Evolutionary conservation across 2,113 vertebrate species (phyloP).

Genomic region (Petaurus breviceps): DNA sequence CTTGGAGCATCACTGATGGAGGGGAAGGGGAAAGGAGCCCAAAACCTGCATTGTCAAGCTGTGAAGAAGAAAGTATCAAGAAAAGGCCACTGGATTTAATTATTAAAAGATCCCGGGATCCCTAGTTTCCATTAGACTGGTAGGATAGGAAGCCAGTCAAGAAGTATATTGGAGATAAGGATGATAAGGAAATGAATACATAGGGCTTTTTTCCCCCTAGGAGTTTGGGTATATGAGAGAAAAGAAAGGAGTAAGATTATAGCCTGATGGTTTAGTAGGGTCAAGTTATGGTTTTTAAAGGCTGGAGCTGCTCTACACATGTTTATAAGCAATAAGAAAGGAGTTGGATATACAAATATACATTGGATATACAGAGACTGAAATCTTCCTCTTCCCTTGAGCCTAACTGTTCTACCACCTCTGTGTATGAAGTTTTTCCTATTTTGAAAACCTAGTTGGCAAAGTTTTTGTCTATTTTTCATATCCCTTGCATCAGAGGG

Average conservation of each 20-base stretch:
- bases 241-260: background rate
- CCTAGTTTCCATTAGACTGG: background rate
- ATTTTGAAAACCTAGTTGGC: background rate
- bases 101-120: background rate
- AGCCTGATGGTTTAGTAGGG: background rate
- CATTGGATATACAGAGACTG: background rate
- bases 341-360: too few species aligned
- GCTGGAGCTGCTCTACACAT: background rate
- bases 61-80: background rate
- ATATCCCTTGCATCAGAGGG: background rate
- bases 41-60: background rate
- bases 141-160: background rate
- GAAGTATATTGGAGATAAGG: background rate
- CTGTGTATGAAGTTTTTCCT: background rate
- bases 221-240: background rate
- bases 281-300: background rate
- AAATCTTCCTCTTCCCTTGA: background rate
- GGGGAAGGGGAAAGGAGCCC: background rate
- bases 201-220: background rate
- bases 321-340: background rate
- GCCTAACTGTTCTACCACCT: background rate
- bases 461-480: background rate
- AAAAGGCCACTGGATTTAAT: background rate
- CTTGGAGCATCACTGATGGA: background rate
- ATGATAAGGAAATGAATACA: background rate